These are phyloP conservation scores for Argya squamiceps DNA, from an alignment of 2,797 vertebrate genomes.

Conservation along the genomic window DNA sequence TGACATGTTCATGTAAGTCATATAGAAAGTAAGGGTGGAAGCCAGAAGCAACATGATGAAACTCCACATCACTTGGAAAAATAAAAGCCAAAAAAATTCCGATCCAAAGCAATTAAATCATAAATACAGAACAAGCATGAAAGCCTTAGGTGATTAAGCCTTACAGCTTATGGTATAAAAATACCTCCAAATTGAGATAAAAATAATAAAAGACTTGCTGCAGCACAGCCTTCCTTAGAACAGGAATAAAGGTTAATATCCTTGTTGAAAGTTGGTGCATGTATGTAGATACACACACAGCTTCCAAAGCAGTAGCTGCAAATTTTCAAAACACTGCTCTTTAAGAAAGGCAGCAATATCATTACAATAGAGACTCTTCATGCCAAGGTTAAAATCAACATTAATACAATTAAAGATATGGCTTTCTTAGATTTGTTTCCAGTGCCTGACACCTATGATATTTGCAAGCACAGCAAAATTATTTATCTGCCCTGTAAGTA, in stretches of 20 bases:
- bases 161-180: background rate
- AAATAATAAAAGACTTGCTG: background rate
- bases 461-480: background rate
- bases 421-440: background rate
- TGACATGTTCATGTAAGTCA: background rate
- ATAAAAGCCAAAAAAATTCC: background rate
- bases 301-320: background rate
- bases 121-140: background rate
- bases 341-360: background rate
- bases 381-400: background rate
- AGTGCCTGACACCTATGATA: background rate
- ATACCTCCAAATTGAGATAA: background rate
- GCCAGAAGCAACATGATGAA: background rate
- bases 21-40: background rate
- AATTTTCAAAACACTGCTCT: background rate
- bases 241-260: background rate
- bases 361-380: background rate
- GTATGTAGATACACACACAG: background rate
- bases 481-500: background rate
- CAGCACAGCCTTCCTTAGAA: background rate
- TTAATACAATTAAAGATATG: background rate
- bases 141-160: background rate
- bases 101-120: background rate
- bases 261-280: fast-evolving
- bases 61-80: background rate